Evolutionary conservation across 2,113 vertebrate species (phyloP).

Genomic region (Daboia siamensis): DNA sequence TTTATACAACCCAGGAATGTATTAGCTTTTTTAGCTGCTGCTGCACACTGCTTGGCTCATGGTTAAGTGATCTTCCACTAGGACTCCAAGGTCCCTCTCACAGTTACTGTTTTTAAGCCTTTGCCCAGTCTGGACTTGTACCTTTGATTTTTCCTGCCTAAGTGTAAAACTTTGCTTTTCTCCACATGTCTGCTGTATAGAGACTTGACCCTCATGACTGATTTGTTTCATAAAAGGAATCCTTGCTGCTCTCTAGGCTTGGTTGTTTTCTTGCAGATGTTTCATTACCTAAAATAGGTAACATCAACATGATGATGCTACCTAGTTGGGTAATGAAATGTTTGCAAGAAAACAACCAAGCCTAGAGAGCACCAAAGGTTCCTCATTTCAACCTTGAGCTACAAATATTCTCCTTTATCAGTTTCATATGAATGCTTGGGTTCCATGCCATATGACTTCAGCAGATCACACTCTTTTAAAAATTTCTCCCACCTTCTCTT

Average conservation of each 20-base stretch:
- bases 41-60: no score
- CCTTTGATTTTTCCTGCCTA: no score
- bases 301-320: not conserved
- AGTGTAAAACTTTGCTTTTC: no score
- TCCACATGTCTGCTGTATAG: not conserved
- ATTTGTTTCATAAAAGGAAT: not conserved
- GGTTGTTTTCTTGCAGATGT: not conserved
- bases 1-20: no score
- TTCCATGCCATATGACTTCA: not conserved
- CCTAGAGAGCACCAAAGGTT: not conserved
- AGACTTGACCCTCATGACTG: not conserved
- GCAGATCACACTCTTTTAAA: not conserved
- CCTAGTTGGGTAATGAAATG: not conserved
- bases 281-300: not conserved
- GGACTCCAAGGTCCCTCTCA: no score
- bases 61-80: no score
- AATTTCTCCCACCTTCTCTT: not conserved
- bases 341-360: not conserved
- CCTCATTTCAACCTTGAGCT: not conserved
- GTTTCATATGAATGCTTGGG: not conserved
- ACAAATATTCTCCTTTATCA: not conserved
- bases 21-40: no score
- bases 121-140: no score
- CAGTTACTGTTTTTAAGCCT: no score
- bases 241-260: not conserved